Evolutionary conservation across 2,797 vertebrate genomes (phyloP), one percentile per base, ranked within the genome.

Genomic region (Characodon lateralis): DNA sequence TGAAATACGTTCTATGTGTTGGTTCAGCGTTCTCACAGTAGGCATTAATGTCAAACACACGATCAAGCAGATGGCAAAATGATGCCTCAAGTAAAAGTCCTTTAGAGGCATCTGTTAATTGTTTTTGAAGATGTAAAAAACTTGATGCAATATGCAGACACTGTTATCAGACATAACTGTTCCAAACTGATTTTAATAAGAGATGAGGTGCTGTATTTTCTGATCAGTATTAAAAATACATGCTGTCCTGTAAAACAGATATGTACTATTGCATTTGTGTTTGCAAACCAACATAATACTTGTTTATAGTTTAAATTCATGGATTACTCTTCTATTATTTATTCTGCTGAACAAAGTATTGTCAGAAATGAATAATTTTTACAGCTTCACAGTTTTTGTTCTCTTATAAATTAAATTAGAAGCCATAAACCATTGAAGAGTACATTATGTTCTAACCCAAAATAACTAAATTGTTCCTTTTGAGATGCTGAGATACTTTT

Each of bases 101-200:
- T 91, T 87, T 92, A 83, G 91, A 93, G 93, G 90, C 92, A 91
- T 94, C 91, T 93, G 91, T 86, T 94, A 92, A 91, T 91, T 87
- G 90, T 89, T 93, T 93, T 89, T 90, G 90, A 93, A 93, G 87
- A 91, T 43, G 70, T 88, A 74, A 87, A 79, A 31, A 53, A 85
- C 79, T 82, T 78, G 83, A 75, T 63, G 70, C 43, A 56, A 81
- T 73, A 77, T 85, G 82, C 81, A 74, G 81, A 78, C 89, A 79
- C 77, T 50, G 76, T 87, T 84, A 59, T 79, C 50, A 56, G 74
- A 75, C 0, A 31, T 63, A 74, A 83, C 61, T 74, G 41, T 76
- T 31, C 24, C 14, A 39, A 72, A 69, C 82, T 73, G 85, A 83
- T 87, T 78, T 88, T 79, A 72, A 71, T 72, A 71, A 85, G 71